Conservation (phyloP, 1,140 invertebrate genomes). For the Camponotus pennsylvanicus region DNA sequence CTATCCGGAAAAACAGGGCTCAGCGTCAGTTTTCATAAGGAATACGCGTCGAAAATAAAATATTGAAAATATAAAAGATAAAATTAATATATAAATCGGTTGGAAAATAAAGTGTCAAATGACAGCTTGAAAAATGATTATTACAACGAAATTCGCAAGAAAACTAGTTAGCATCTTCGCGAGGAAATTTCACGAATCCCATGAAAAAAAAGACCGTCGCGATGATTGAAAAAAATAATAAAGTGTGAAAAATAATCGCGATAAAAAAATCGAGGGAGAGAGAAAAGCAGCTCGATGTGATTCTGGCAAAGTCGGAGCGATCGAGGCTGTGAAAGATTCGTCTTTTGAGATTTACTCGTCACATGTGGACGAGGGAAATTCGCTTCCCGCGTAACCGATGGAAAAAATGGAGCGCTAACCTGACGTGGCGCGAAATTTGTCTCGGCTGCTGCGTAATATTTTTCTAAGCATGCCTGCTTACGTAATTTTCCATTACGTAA, state of each 20-base stretch:
- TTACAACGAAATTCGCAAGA: neutral
- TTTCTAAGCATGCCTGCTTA: slow-evolving; percentile 48
- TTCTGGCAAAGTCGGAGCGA: no score
- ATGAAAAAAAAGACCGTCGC: no score
- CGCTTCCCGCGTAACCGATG: neutral
- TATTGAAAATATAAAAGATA: neutral
- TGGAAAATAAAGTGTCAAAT: neutral
- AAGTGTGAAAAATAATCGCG: no score
- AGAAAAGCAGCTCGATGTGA: no score
- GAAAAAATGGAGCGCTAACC: slow-evolving; percentile 11
- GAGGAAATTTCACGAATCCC: no score
- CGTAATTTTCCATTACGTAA: slow-evolving; percentile 60
- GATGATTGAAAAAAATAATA: neutral
- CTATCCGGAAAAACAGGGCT: neutral
- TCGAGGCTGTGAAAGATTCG: no score
- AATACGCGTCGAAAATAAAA: neutral
- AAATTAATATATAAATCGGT: neutral
- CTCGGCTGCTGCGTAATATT: slow-evolving; percentile 14
- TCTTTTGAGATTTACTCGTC: neutral
- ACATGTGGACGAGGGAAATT: neutral
- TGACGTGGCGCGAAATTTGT: slow-evolving; percentile 6
- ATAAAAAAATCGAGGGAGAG: neutral
- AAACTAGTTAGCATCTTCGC: neutral
- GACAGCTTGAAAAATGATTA: neutral
- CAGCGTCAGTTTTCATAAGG: neutral